A percentile compares a stretch with the other conserved stretches of the same genome.
These are phyloP conservation scores for Notechis scutatus DNA, from an alignment of 2,113 vertebrate genomes.

Conservation along the genomic window DNA sequence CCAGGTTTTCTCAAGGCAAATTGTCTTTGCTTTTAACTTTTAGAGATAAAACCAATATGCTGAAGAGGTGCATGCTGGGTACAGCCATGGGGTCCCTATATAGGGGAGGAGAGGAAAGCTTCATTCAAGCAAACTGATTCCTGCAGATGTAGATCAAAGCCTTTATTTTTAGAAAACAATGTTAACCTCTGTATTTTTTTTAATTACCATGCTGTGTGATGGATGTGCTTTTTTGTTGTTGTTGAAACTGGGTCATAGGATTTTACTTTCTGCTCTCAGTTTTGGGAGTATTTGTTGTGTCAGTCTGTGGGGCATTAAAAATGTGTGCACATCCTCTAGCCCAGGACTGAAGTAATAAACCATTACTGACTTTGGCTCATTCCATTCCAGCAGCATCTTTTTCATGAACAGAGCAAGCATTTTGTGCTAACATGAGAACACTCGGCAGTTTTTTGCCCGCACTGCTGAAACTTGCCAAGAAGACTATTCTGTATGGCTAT, in stretches of 20 bases:
- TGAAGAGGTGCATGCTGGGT: conserved; percentile 8
- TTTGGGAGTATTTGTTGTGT: conserved; percentile 46
- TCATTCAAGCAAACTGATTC: conserved; percentile 29
- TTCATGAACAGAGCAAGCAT: background rate
- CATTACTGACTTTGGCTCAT: conserved; percentile 12
- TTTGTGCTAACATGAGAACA: background rate
- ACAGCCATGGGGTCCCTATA: background rate
- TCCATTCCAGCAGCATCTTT: conserved; percentile 13
- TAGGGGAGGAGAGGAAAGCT: background rate
- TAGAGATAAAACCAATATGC: background rate
- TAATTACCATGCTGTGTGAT: conserved; percentile 32
- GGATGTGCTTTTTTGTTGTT: conserved; percentile 21
- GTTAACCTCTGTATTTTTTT: conserved; percentile 29
- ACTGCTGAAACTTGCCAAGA: background rate
- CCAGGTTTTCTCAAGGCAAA: conserved; percentile 21
- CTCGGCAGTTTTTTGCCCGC: background rate
- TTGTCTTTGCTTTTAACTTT: conserved; percentile 4
- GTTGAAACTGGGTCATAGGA: conserved; percentile 44
- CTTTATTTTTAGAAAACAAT: background rate
- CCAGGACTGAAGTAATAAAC: conserved; percentile 22
- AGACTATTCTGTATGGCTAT: background rate
- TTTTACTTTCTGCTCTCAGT: conserved; percentile 51
- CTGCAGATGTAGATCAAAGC: conserved; percentile 33
- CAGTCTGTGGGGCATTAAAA: conserved; percentile 33
- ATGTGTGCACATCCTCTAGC: conserved; percentile 29